These are phyloP conservation scores for Crotalus helleri DNA, from an alignment of 2,113 vertebrate genomes.

Conservation along the genomic window DNA sequence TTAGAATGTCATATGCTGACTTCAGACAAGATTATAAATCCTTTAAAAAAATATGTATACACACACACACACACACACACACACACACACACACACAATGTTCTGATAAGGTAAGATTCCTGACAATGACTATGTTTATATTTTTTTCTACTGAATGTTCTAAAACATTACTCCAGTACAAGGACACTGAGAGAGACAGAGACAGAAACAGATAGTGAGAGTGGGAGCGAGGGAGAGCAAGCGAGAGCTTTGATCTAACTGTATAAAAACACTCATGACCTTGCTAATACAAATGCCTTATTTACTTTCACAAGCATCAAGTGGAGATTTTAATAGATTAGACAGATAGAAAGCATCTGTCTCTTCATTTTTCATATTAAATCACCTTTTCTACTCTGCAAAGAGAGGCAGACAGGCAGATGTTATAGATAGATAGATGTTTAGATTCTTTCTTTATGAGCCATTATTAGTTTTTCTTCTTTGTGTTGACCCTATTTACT, in stretches of 20 bases:
- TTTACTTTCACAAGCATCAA: not conserved
- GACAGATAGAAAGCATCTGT: not conserved
- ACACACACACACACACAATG: too few relatives aligned
- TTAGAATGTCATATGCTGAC: not conserved
- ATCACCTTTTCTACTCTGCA: not conserved
- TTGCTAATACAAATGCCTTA: not conserved
- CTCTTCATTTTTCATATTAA: not conserved
- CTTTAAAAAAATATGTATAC: not conserved
- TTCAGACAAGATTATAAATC: not conserved
- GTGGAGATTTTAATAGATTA: not conserved
- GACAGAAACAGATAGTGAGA: not conserved
- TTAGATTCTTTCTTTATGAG: not conserved
- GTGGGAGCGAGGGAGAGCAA: too few relatives aligned
- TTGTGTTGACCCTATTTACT: not conserved
- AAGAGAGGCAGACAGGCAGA: not conserved
- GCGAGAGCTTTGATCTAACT: not conserved
- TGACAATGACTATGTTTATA: not conserved
- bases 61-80: too few relatives aligned
- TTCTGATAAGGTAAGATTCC: not conserved
- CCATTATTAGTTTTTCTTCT: not conserved
- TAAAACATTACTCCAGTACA: not conserved
- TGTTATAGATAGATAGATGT: not conserved
- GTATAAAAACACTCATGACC: not conserved
- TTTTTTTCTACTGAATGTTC: not conserved
- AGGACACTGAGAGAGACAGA: not conserved